phyloP scores from a whole-genome alignment of 2,888 invertebrate genomes.

The Beris chalybata region DNA sequence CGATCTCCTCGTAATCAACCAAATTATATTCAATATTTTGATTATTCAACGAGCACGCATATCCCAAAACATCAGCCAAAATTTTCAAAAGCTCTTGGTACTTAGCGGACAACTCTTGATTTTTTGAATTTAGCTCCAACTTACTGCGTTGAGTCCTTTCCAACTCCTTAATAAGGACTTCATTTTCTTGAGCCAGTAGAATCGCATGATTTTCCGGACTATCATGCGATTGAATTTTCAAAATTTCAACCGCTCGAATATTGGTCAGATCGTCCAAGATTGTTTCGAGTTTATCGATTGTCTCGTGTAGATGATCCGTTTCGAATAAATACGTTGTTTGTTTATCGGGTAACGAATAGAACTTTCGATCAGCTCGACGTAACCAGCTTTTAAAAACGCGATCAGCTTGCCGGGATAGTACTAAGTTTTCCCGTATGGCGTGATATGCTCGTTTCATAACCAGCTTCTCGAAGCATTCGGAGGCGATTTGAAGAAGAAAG shows the following conservation, averaged over 20 bases:
- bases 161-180: too few relatives aligned
- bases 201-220: background rate
- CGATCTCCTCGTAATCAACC: too few relatives aligned
- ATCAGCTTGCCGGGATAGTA: slow-evolving; percentile 4
- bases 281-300: slow-evolving; percentile 1
- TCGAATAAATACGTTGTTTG: background rate
- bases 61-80: too few relatives aligned
- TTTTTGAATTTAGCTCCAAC: too few relatives aligned
- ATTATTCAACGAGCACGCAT: too few relatives aligned
- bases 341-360: too few relatives aligned
- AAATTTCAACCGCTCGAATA: background rate
- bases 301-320: background rate
- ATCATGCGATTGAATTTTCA: background rate
- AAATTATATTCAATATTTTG: too few relatives aligned
- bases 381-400: slow-evolving; percentile 5
- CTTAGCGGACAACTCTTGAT: too few relatives aligned
- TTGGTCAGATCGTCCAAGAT: slow-evolving; percentile 1
- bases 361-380: background rate
- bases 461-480: slow-evolving; percentile 5
- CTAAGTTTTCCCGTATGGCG: background rate
- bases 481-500: background rate
- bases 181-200: too few relatives aligned
- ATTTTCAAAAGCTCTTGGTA: too few relatives aligned
- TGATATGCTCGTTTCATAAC: background rate
- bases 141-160: too few relatives aligned